Conservation (phyloP, 2,888 invertebrate species). For the Achlya flavicornis region DNA sequence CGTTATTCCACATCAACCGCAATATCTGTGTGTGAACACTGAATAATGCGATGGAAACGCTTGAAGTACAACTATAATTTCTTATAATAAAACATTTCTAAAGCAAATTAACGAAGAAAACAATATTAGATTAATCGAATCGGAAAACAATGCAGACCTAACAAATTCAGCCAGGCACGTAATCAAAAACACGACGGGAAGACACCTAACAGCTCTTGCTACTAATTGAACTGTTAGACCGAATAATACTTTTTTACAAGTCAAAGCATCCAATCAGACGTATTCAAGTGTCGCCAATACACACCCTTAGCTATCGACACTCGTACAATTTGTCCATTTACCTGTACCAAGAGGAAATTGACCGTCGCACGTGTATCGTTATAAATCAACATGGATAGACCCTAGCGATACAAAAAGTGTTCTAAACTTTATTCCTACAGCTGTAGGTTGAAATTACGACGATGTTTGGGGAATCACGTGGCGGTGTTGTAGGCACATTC, state of each 20-base stretch:
- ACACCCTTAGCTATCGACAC: constrained; percentile 19
- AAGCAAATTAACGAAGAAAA: neutral
- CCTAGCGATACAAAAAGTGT: neutral
- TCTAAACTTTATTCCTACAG: constrained; percentile 26
- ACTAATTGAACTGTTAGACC: constrained; percentile 30
- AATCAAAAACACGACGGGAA: constrained; percentile 1
- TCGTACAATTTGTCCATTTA: constrained; percentile 39
- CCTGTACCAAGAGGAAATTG: constrained; percentile 55
- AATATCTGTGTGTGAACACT: neutral
- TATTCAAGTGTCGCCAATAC: constrained; percentile 25
- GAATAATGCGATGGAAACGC: neutral
- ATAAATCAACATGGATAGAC: constrained; percentile 19
- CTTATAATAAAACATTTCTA: neutral
- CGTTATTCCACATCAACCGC: neutral
- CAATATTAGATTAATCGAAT: neutral
- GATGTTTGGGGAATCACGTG: constrained; percentile 26
- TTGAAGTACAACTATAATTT: no score
- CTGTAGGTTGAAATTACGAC: constrained; percentile 32
- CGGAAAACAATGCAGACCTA: neutral
- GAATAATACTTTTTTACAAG: constrained; percentile 24
- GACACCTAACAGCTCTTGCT: constrained; percentile 1
- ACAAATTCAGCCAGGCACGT: neutral
- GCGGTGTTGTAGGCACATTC: constrained; percentile 46
- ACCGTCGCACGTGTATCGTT: constrained; percentile 51
- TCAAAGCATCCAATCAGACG: constrained; percentile 20